phyloP scores from a whole-genome alignment of 2,113 vertebrate genomes.

The Barbus barbus region DNA sequence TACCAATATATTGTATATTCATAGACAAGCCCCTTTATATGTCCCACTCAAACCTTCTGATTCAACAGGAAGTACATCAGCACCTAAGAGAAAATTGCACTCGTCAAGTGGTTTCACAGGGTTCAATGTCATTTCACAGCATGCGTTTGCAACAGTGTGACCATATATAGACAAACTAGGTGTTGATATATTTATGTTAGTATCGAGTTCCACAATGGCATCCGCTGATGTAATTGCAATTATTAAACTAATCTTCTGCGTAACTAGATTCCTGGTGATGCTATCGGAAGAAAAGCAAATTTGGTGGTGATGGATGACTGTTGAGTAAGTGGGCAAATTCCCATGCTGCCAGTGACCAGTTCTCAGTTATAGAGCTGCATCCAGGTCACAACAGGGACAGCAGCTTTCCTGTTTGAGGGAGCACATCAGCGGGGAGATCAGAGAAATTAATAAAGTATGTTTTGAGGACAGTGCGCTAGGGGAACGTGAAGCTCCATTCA shows the following conservation, averaged over 20 bases:
- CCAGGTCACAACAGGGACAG: slow-evolving; percentile 22
- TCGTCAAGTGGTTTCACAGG: not conserved
- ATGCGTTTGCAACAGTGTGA: not conserved
- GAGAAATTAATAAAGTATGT: slow-evolving; percentile 25
- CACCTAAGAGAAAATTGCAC: not conserved
- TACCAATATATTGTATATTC: not conserved
- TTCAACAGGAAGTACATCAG: not conserved
- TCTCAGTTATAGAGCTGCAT: not conserved
- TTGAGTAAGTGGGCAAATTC: slow-evolving; percentile 30
- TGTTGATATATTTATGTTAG: slow-evolving; percentile 6
- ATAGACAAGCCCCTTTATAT: not conserved
- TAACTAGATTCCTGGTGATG: slow-evolving; percentile 40
- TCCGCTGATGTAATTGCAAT: slow-evolving; percentile 38
- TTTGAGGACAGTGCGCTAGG: not conserved
- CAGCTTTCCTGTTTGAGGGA: slow-evolving; percentile 6
- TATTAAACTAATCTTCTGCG: slow-evolving; percentile 17
- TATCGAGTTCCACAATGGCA: slow-evolving; percentile 1
- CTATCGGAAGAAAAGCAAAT: slow-evolving; percentile 49
- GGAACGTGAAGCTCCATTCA: slow-evolving; percentile 16
- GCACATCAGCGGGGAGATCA: slow-evolving; percentile 18
- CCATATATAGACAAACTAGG: slow-evolving; percentile 32
- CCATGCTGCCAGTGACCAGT: slow-evolving; percentile 27
- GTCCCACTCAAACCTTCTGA: not conserved
- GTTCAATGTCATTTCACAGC: not conserved
- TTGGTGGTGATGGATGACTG: slow-evolving; percentile 32